Conservation (phyloP, 2,888 invertebrate species). For the Rapana venosa region DNA sequence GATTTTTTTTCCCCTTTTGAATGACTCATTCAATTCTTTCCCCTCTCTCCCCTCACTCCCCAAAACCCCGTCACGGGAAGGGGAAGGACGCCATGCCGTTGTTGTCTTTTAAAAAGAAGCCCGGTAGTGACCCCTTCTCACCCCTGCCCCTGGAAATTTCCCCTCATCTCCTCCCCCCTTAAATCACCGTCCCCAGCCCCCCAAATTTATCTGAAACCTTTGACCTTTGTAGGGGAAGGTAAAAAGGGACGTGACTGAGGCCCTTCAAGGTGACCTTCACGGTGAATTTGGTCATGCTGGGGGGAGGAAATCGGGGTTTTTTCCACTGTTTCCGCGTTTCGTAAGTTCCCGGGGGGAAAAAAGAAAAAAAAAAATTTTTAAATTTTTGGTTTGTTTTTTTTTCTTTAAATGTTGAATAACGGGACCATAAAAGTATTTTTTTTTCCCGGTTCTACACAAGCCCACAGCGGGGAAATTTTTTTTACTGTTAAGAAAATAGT, state of each 20-base stretch:
- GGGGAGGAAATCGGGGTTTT: neutral
- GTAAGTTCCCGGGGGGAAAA: neutral
- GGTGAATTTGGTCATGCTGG: neutral
- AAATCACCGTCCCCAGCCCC: neutral
- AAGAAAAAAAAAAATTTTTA: neutral
- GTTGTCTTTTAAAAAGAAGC: neutral
- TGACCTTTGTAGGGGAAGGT: neutral
- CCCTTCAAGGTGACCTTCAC: constrained; percentile 7
- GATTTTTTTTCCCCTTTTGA: too few relatives aligned
- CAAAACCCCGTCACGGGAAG: neutral
- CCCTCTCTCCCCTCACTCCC: neutral
- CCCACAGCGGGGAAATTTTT: too few relatives aligned
- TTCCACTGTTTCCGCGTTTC: neutral
- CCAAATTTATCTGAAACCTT: neutral
- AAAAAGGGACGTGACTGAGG: neutral
- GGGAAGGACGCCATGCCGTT: neutral
- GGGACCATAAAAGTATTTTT: too few relatives aligned
- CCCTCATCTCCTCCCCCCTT: neutral
- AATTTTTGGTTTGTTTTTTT: too few relatives aligned
- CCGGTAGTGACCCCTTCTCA: neutral
- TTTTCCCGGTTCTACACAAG: too few relatives aligned
- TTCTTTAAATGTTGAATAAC: too few relatives aligned
- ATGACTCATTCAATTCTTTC: too few relatives aligned
- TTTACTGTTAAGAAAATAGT: too few relatives aligned
- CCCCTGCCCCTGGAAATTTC: neutral